Evolutionary conservation across 1,140 invertebrate genomes (phyloP), one percentile per base, ranked within the genome.

Genomic region (Eriosoma lanigerum): DNA sequence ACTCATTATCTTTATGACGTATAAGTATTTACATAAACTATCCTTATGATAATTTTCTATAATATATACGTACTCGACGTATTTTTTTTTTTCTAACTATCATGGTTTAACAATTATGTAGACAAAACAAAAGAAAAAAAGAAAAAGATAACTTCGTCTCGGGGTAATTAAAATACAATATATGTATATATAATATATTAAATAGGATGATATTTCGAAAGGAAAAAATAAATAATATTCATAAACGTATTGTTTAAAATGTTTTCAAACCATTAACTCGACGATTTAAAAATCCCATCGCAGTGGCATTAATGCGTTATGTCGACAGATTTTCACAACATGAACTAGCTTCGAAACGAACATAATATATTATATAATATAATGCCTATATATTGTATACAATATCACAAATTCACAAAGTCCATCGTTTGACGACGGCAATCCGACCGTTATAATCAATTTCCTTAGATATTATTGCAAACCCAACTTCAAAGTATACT

Each of bases 251-350:
- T 68, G 64, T 68, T 68, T 21, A 44, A 46, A n/a, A 66, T 66
- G 9, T 21, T 38, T 44, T 66, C 44, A 66, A 68, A 21, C 64
- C 64, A 68, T 68, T 68, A 68, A 46, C 64, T 68, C 38, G 64
- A n/a, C 38, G 64, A 5, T 44, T 46, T 68, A 68, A n/a, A 68
- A 68, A 68, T 68, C 38, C 38, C 64, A 46, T 46, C 64, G 32
- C n/a, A 68, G n/a, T 68, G 64, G 38, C 32, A 66, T 38, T 19
- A 13, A n/a, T 44, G 62, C 32, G n/a, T n/a, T n/a, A n/a, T n/a
- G 8, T 38, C 32, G 32, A 38, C 19, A 19, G 44, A 68, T 68
- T 68, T 68, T 46, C 21, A 68, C 64, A 13, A 68, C 32, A 24
- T 48, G n/a, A n/a, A n/a, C 32, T 4, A 4, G 32, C 32, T 38